Evolutionary conservation across 2,888 invertebrate genomes (phyloP).

Genomic region (Ashinkailepas kermadecensis): DNA sequence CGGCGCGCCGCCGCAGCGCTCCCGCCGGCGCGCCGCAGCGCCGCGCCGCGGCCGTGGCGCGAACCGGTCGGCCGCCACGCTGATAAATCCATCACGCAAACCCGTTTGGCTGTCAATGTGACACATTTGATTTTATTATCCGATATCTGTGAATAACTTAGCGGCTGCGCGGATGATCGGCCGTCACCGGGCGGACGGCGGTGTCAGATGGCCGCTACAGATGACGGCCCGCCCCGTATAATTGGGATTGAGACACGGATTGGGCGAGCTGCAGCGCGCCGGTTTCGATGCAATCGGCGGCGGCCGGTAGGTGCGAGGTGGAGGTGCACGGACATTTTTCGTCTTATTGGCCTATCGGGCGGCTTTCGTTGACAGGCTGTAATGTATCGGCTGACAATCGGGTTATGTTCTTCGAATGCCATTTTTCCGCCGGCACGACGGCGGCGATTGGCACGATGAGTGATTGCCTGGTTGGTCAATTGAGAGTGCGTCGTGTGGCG

Average conservation of each 20-base stretch:
- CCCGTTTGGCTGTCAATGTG: constrained; percentile 14
- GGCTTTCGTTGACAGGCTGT: background rate
- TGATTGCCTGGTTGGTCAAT: too few relatives aligned
- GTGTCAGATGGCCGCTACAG: background rate
- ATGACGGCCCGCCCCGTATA: background rate
- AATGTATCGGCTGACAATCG: background rate
- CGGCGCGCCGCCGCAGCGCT: background rate
- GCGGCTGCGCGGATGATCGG: background rate
- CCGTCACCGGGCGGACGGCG: background rate
- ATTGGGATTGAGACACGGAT: background rate
- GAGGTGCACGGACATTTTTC: background rate
- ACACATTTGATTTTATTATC: constrained; percentile 9
- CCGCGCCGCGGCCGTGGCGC: background rate
- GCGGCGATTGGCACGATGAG: too few relatives aligned
- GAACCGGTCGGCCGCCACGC: background rate
- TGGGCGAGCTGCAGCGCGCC: background rate
- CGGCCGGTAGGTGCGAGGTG: background rate
- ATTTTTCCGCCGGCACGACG: background rate
- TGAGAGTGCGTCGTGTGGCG: too few relatives aligned
- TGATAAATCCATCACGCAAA: constrained; percentile 1
- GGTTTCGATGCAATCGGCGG: background rate
- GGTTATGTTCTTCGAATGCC: background rate
- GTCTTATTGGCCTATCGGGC: background rate
- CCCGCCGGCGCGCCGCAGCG: background rate
- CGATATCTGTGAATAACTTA: constrained; percentile 1